Evolutionary conservation across 2,888 invertebrate species (phyloP), one percentile per base, ranked within the genome.

Genomic region (Deroplatys truncata): DNA sequence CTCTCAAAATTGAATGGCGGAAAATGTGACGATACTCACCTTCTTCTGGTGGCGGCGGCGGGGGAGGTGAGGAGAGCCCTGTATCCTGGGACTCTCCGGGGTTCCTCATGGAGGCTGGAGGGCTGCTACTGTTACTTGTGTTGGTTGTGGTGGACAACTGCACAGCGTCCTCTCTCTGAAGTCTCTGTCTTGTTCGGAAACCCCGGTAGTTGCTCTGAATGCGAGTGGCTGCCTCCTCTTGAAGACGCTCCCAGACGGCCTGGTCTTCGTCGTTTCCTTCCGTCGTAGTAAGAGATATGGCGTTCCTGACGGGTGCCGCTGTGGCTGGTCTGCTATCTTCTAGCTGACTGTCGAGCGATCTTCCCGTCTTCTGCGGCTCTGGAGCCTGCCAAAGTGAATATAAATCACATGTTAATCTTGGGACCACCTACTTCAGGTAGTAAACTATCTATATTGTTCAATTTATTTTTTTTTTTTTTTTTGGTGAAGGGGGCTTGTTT

Each of bases 71-170:
- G 2, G 93, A 92, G 84, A 93, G 91, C 16, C 93, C 91, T 89
- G 93, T 93, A 91, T 93, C 93, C 89, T 93, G 93, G 91, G 93
- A 93, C 92, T 93, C 93, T n/a, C 93, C 93, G 5, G 93, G 93
- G 43, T 93, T 93, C 89, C 92, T 92, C 13, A 93, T n/a, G 1
- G 29, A 49, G 13, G 25, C 83, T 16, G 89, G 28, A 3, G 43
- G n/a, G 10, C 84, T 82, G 35, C 89, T 89, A 31, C 90, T 89
- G 43, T 88, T 89, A n/a, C 90, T 90, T n/a, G 89, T 88, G 28
- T 88, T 88, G 0, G 85, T 88, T 1, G 84, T 83, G 0, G 92
- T 92, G 1, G 91, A 92, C 82, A 91, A 91, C 35, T 92, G 92
- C 28, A 92, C 91, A 9, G 93, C 93, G 90, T 92, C 92, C 88